phyloP scores from a whole-genome alignment of 2,113 vertebrate species.

The Calypte anna region DNA sequence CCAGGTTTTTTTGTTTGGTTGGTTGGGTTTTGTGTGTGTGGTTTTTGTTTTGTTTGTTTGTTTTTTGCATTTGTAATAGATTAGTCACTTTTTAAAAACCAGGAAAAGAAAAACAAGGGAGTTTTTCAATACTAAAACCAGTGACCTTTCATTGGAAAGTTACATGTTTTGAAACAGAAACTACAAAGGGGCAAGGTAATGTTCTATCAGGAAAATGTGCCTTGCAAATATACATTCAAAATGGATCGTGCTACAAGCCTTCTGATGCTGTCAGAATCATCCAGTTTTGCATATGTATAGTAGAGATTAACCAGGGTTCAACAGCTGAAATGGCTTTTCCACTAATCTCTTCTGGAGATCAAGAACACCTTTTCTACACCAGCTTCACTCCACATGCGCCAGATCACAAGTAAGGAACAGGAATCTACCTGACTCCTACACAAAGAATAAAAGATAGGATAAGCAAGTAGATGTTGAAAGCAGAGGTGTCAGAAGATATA shows the following conservation, averaged over 20 bases:
- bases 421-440: not conserved
- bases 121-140: not conserved
- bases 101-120: not conserved
- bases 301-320: not conserved
- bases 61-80: not conserved
- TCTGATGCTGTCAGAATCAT: not conserved
- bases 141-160: not conserved
- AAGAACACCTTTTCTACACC: not conserved
- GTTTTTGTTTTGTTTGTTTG: not conserved
- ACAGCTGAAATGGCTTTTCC: not conserved
- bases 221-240: not conserved
- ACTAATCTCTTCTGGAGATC: not conserved
- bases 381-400: not conserved
- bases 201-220: not conserved
- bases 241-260: not conserved
- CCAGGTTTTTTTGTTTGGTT: too few relatives aligned
- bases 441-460: not conserved
- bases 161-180: not conserved
- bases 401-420: not conserved
- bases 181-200: not conserved
- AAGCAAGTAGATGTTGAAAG: not conserved
- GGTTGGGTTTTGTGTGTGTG: too few relatives aligned
- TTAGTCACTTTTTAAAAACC: not conserved
- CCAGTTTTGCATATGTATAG: not conserved
- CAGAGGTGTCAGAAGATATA: not conserved